Base-by-base conservation (phyloP, 2,888 invertebrate species). In the Heliconius ismenius region DNA sequence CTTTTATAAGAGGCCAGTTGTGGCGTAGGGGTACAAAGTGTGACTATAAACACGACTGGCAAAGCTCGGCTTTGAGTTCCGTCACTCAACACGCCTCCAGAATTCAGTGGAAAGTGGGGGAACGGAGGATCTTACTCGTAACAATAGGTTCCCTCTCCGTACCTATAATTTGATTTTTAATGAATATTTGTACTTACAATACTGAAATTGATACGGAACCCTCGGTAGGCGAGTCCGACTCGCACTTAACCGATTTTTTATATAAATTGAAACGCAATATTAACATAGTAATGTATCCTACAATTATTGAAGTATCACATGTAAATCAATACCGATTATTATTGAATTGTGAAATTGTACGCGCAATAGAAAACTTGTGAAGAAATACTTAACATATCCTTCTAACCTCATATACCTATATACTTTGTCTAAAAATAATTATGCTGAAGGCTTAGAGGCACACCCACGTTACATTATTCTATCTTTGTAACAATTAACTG, bases 341-440 rank as follows among this genome's bases (percentile, higher is more conserved):
- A 69, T 79, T n/a, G 3, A 4, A 75, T 75, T 77, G 28, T 65
- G 74, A 76, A 79, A 79, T 76, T 70, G 73, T n/a, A 43, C 28
- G 24, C 49, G 73, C 68, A 70, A 77, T 70, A 77, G 28, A 60
- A 77, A 74, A 77, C 75, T 28, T 65, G 28, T 73, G 73, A 70
- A 79, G 77, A 75, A 79, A 75, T 75, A 32, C 36, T 54, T 73
- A 69, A 73, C 67, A 68, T 77, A 65, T 68, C 77, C 75, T 79
- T 68, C 43, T 75, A 69, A 24, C 63, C 65, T 73, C 69, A 65
- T 63, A 26, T 28, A 63, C 15, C 21, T 26, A 36, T 26, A 36
- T 49, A 28, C 28, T 15, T 21, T 32, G 28, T 28, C 21, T 63
- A 63, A 13, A 18, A 2, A 13, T 62, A 39, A 43, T 26, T 73